A percentile compares a stretch with the other conserved stretches of the same genome.
phyloP scores from a whole-genome alignment of 2,113 vertebrate genomes.

The Condylura cristata region DNA sequence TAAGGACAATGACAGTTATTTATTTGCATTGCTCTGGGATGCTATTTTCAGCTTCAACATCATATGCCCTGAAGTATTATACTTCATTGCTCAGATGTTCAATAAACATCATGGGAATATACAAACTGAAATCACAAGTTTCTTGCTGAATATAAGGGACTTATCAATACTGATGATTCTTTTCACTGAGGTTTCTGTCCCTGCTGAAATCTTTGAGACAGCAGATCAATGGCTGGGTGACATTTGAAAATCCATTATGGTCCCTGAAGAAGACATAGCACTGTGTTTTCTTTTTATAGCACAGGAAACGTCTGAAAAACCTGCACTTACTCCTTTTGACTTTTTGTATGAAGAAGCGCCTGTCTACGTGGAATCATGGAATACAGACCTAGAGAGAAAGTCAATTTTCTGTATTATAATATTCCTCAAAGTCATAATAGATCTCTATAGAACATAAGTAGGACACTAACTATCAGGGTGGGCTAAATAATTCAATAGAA shows the following conservation, averaged over 20 bases:
- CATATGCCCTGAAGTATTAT: background rate
- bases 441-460: background rate
- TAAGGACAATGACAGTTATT: background rate
- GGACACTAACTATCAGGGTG: background rate
- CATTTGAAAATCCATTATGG: slow-evolving; percentile 61
- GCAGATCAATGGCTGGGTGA: background rate
- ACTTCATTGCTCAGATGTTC: background rate
- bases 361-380: slow-evolving; percentile 23
- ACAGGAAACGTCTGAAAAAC: slow-evolving; percentile 46
- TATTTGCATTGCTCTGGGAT: background rate
- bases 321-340: background rate
- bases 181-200: slow-evolving; percentile 33
- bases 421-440: background rate
- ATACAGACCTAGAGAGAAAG: background rate
- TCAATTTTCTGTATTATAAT: background rate
- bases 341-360: background rate
- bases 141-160: slow-evolving; percentile 52
- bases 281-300: slow-evolving; percentile 54
- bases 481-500: background rate
- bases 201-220: slow-evolving; percentile 37
- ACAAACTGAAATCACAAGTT: slow-evolving; percentile 56
- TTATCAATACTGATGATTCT: slow-evolving; percentile 25
- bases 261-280: background rate
- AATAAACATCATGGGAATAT: slow-evolving; percentile 14
- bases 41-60: background rate